A percentile compares a stretch with the other conserved stretches of the same genome.
Conservation (phyloP, 2,888 invertebrate species). For the Rosalia funebris region DNA sequence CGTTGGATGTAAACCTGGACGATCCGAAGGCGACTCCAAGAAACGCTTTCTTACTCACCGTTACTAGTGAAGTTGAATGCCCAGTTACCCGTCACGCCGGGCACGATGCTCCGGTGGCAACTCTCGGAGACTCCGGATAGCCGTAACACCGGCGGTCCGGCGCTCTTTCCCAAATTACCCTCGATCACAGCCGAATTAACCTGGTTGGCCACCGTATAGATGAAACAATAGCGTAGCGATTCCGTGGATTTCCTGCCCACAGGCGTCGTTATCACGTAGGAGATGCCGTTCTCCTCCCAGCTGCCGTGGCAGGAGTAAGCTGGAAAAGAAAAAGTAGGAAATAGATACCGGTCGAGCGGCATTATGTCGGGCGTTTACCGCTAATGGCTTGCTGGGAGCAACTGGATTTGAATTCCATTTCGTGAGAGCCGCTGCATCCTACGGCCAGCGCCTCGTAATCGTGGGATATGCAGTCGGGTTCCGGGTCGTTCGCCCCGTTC, state of each 20-base stretch:
- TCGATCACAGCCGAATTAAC: slow-evolving; percentile 48
- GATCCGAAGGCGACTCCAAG: too few species aligned
- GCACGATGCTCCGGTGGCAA: slow-evolving; percentile 68
- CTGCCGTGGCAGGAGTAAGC: slow-evolving; percentile 80
- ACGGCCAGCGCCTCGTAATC: slow-evolving; percentile 69
- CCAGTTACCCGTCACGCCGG: slow-evolving; percentile 68
- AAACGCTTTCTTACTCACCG: slow-evolving; percentile 64
- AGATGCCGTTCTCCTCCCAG: slow-evolving; percentile 73
- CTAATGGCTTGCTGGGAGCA: slow-evolving; percentile 66
- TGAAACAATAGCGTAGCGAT: slow-evolving; percentile 71
- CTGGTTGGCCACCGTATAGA: slow-evolving; percentile 65
- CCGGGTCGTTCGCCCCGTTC: slow-evolving; percentile 39
- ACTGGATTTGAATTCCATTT: slow-evolving; percentile 71
- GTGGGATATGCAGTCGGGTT: slow-evolving; percentile 66
- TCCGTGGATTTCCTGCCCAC: slow-evolving; percentile 65
- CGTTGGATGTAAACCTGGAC: too few species aligned
- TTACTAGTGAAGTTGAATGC: slow-evolving; percentile 76
- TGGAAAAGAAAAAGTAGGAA: slow-evolving; percentile 52
- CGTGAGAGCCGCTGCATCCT: slow-evolving; percentile 70
- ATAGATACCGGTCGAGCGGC: background rate
- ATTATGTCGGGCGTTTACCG: slow-evolving; percentile 62
- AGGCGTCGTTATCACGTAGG: slow-evolving; percentile 76
- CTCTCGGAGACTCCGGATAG: slow-evolving; percentile 68
- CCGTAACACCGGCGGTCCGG: slow-evolving; percentile 58
- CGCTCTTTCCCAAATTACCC: slow-evolving; percentile 48